Evolutionary conservation across 2,797 vertebrate species (phyloP), one percentile per base, ranked within the genome.

Genomic region (Esox lucius): DNA sequence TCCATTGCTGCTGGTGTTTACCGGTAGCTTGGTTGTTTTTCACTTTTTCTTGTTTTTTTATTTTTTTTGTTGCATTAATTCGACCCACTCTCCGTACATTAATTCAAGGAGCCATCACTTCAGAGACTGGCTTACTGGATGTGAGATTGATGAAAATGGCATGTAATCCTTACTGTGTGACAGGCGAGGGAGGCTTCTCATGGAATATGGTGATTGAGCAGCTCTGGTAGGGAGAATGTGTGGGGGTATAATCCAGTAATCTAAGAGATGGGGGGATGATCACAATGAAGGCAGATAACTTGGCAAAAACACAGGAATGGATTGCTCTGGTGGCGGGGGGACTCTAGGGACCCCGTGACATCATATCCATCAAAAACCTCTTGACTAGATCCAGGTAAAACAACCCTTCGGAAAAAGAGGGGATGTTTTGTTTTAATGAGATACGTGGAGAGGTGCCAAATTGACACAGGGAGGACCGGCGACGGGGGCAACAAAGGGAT

Each of bases 121-220:
- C 53, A n/a, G 16, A 31, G 26, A 17, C 61, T 26, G 61, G 61
- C 24, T 64, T 28, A 28, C n/a, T 31, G 71, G 39, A 66, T 46
- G 26, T 71, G n/a, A 24, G 28, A 48, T 42, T 42, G 39, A 64
- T 51, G 76, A 33, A 73, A 62, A 61, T 15, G 35, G 46, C 28
- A n/a, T 24, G 39, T 65, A 31, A 65, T 65, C 62, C 62, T 31
- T 65, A 31, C 62, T 65, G 62, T 65, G 62, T 65, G 62, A 28
- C 62, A 28, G 62, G 56, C 56, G 24, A 61, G 56, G 24, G 56
- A 61, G 56, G 56, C 22, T 61, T 61, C 61, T 24, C 56, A 61
- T 24, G 22, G 56, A 61, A 61, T 61, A 61, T 22, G 56, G 56
- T 26, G 22, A 61, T 59, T 24, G 56, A 59, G 56, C 56, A 61